Percentiles rank a stretch among this genome's conserved stretches.
Conservation (phyloP, 2,797 vertebrate species). For the Scyliorhinus canicula region DNA sequence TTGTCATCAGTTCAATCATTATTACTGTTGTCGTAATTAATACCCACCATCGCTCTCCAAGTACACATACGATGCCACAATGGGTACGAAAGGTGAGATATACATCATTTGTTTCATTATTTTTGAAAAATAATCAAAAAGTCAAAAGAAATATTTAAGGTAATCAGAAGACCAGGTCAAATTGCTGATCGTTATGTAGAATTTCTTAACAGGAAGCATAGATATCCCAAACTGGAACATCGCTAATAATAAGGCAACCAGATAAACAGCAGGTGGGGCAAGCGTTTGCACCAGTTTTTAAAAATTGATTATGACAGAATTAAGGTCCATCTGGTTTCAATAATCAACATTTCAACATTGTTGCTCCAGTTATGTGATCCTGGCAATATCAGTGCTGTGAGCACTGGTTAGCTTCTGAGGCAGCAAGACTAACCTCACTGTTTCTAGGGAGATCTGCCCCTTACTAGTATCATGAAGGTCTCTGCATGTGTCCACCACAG, state of each 20-base stretch:
- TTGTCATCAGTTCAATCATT: conserved; percentile 90
- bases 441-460: not conserved
- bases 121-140: not conserved
- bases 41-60: conserved; percentile 89
- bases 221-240: not conserved
- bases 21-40: conserved; percentile 96
- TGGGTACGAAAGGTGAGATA: conserved; percentile 85
- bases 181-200: conserved; percentile 14
- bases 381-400: not conserved
- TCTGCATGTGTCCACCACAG: not conserved
- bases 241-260: not conserved
- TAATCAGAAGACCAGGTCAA: not conserved
- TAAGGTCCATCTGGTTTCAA: not conserved
- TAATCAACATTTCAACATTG: not conserved
- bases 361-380: not conserved
- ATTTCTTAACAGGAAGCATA: not conserved
- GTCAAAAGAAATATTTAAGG: not conserved
- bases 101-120: not conserved
- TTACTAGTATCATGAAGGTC: not conserved
- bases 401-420: not conserved
- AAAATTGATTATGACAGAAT: not conserved
- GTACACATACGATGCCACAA: conserved; percentile 83
- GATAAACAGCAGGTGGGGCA: not conserved
- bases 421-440: not conserved
- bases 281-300: not conserved